Conservation (phyloP, 2,113 vertebrate genomes). For the Fukomys damarensis region DNA sequence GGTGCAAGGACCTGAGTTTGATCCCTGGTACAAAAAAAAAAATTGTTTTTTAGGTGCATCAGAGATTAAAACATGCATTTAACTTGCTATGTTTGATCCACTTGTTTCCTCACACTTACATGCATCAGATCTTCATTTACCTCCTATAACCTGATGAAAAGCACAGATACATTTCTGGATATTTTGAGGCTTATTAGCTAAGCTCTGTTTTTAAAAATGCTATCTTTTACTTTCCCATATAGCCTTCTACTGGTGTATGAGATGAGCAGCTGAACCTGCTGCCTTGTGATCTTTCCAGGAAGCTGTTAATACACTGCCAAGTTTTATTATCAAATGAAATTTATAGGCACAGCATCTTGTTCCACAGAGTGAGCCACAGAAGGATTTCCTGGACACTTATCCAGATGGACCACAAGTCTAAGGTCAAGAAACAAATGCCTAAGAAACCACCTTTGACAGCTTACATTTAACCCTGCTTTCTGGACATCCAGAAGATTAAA, state of each 20-base stretch:
- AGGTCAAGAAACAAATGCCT: conserved; percentile 26
- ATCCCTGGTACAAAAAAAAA: too few relatives aligned
- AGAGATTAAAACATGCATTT: conserved; percentile 37
- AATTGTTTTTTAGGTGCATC: too few relatives aligned
- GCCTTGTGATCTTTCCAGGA: background rate
- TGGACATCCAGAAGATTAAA: conserved; percentile 55
- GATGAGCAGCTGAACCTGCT: background rate
- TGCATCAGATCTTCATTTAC: background rate
- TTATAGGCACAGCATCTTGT: background rate
- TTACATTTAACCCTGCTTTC: background rate
- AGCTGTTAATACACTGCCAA: conserved; percentile 26
- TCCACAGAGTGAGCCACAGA: background rate
- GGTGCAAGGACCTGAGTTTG: too few relatives aligned
- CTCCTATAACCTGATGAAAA: background rate
- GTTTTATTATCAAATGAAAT: conserved; percentile 55
- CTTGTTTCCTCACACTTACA: background rate
- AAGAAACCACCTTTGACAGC: conserved; percentile 46
- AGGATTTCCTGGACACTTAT: background rate
- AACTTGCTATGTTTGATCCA: background rate
- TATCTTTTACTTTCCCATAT: background rate
- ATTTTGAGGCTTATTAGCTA: background rate
- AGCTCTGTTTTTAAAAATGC: background rate
- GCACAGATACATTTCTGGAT: background rate
- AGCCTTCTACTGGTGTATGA: background rate
- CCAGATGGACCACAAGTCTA: background rate